Conservation (phyloP, 2,888 invertebrate species). For the Diadegma fenestrale region DNA sequence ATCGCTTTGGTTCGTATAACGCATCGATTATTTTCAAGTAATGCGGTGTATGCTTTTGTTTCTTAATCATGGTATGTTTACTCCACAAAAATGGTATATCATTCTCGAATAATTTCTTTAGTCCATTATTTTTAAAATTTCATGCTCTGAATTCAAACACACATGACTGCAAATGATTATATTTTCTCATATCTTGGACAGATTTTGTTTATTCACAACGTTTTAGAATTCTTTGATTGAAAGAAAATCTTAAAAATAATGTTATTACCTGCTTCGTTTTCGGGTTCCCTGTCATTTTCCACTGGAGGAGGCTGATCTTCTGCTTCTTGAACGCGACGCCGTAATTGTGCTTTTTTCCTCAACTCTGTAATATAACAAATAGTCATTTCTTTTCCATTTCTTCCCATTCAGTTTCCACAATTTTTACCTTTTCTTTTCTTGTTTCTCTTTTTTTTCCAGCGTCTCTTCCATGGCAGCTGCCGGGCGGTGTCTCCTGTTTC, state of each 20-base stretch:
- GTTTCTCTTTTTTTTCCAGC: conserved; percentile 8
- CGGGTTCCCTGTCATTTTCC: not conserved
- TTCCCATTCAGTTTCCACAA: conserved; percentile 5
- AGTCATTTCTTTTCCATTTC: not conserved
- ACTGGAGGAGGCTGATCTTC: too few species aligned
- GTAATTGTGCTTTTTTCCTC: not conserved
- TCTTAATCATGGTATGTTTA: not conserved
- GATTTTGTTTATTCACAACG: not conserved
- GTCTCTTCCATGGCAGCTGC: conserved; percentile 5
- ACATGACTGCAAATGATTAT: not conserved
- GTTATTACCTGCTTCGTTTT: conserved; percentile 1
- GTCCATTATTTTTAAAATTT: not conserved
- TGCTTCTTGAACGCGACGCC: not conserved
- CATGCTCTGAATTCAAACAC: not conserved
- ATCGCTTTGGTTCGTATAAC: not conserved
- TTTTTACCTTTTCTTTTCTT: conserved; percentile 22
- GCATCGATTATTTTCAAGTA: not conserved
- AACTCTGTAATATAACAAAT: conserved; percentile 9
- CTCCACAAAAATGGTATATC: not conserved
- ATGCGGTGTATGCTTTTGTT: not conserved
- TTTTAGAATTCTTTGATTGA: not conserved
- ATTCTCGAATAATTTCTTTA: not conserved
- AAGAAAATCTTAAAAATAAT: conserved; percentile 1
- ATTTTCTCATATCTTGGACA: not conserved
- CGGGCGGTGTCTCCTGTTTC: not conserved